phyloP scores from a whole-genome alignment of 2,113 vertebrate species.

The Falco punctatus region DNA sequence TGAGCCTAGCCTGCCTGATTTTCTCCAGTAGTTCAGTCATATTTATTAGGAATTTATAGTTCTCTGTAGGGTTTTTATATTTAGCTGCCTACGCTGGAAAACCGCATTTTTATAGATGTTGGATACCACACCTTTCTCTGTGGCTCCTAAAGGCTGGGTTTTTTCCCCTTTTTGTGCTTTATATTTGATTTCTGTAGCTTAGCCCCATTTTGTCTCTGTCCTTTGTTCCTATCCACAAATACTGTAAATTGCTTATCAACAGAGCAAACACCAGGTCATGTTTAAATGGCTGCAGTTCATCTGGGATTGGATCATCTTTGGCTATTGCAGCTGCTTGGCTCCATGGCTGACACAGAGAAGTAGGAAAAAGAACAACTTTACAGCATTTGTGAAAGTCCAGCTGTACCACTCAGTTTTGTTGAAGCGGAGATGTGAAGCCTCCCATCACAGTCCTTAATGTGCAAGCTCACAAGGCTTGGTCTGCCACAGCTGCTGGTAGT shows the following conservation, averaged over 20 bases:
- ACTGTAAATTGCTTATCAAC: not conserved
- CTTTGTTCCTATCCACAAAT: not conserved
- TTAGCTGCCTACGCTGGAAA: constrained; percentile 70
- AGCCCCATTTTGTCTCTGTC: not conserved
- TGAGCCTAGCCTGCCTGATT: not conserved
- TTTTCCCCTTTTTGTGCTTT: not conserved
- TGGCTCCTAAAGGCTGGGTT: constrained; percentile 14
- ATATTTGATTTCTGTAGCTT: not conserved
- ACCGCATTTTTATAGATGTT: constrained; percentile 72
- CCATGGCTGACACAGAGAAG: not conserved
- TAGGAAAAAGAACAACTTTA: not conserved
- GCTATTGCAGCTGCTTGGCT: not conserved
- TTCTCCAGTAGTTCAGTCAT: constrained; percentile 53
- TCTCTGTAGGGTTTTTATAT: constrained; percentile 68
- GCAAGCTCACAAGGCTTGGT: not conserved
- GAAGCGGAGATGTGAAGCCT: not conserved
- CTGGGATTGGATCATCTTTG: not conserved
- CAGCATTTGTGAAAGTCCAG: not conserved
- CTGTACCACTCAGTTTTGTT: not conserved
- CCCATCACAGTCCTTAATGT: no score
- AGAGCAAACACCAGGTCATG: not conserved
- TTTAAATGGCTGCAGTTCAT: not conserved
- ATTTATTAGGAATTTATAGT: constrained; percentile 69
- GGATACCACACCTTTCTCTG: constrained; percentile 53
- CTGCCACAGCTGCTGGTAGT: fast-evolving